Evolutionary conservation across 2,888 invertebrate genomes (phyloP).

Genomic region (Chloroclysta siterata): DNA sequence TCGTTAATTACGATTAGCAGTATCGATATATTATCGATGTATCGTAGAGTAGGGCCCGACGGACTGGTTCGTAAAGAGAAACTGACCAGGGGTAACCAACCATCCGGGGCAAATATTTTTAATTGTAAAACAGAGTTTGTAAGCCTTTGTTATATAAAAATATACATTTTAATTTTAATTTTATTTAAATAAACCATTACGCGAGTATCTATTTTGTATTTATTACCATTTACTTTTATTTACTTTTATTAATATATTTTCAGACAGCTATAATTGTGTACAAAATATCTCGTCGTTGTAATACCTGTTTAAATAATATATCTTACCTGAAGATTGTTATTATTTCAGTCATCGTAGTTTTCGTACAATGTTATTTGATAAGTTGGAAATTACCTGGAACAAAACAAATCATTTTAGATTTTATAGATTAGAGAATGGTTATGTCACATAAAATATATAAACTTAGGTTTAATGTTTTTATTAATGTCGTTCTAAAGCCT

Average conservation of each 20-base stretch:
- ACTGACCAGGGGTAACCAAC: slow-evolving; percentile 69
- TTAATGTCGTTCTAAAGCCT: no score
- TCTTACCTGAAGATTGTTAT: slow-evolving; percentile 21
- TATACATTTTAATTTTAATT: not conserved
- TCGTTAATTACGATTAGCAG: slow-evolving; percentile 78
- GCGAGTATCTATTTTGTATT: no score
- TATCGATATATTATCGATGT: slow-evolving; percentile 76
- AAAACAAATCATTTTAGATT: slow-evolving; percentile 27
- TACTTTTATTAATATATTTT: no score
- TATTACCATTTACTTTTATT: no score
- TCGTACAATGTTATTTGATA: slow-evolving; percentile 16
- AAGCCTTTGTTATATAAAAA: not conserved
- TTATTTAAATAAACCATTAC: not conserved
- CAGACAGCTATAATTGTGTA: no score
- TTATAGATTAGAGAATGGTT: no score
- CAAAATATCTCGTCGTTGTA: no score
- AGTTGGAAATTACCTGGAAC: slow-evolving; percentile 59
- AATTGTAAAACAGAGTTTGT: slow-evolving; percentile 29
- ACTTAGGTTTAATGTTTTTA: no score
- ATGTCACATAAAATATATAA: no score
- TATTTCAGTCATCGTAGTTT: slow-evolving; percentile 1
- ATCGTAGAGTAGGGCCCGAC: slow-evolving; percentile 54
- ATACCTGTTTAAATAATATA: not conserved
- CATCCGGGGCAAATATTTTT: slow-evolving; percentile 61
- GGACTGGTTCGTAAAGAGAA: slow-evolving; percentile 77